These are phyloP conservation scores for Drosophila nikananu DNA, from an alignment of 1,140 invertebrate genomes.

Conservation along the genomic window DNA sequence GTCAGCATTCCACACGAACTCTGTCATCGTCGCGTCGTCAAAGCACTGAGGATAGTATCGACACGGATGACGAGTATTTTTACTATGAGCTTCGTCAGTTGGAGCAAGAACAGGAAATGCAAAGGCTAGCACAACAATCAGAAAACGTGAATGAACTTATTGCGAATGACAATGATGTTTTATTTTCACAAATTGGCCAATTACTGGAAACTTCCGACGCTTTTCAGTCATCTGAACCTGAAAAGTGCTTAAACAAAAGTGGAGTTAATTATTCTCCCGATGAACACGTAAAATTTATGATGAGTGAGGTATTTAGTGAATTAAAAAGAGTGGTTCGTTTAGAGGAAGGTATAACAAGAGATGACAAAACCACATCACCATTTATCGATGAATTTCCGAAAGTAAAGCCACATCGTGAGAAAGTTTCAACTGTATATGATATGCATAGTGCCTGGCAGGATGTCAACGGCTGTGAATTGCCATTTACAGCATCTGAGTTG, in stretches of 20 bases:
- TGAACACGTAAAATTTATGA: constrained; percentile 91
- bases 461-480: constrained; percentile 55
- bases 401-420: constrained; percentile 33
- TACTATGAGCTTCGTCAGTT: constrained; percentile 94
- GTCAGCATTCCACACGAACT: constrained; percentile 94
- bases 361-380: background rate
- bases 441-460: constrained; percentile 85
- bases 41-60: constrained; percentile 96
- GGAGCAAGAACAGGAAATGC: constrained; percentile 93
- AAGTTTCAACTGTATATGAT: constrained; percentile 71
- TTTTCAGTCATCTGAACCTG: background rate
- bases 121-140: constrained; percentile 86
- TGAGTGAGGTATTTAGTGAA: constrained; percentile 91
- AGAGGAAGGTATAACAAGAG: constrained; percentile 18
- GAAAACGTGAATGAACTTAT: background rate
- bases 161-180: constrained; percentile 86
- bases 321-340: constrained; percentile 89
- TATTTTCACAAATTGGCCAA: constrained; percentile 78
- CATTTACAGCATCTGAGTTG: constrained; percentile 17
- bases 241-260: background rate
- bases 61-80: constrained; percentile 97
- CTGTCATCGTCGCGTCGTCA: constrained; percentile 94
- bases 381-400: background rate
- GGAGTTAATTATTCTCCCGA: constrained; percentile 87
- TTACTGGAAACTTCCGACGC: constrained; percentile 27